These are phyloP conservation scores for Apus apus DNA, from an alignment of 2,113 vertebrate genomes.

Conservation along the genomic window DNA sequence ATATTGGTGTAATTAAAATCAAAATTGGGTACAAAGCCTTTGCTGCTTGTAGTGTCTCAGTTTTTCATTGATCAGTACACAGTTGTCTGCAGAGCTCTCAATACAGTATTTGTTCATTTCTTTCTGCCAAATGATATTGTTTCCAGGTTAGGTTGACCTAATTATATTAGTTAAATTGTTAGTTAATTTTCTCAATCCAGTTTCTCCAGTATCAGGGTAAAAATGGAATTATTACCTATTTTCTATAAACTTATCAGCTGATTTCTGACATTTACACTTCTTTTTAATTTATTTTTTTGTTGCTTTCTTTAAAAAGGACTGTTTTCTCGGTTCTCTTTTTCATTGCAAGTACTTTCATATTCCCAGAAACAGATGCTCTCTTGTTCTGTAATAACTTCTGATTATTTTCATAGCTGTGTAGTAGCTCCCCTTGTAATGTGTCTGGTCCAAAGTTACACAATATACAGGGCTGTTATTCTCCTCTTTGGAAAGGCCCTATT, in stretches of 20 bases:
- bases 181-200: neutral
- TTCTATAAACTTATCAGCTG: neutral
- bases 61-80: neutral
- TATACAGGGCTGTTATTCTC: neutral
- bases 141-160: neutral
- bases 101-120: neutral
- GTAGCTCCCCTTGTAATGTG: neutral
- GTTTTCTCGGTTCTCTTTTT: neutral
- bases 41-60: neutral
- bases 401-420: neutral
- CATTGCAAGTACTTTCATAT: neutral
- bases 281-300: neutral
- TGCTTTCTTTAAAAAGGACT: neutral
- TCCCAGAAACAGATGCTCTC: neutral
- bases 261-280: neutral
- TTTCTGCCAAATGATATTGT: neutral
- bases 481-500: neutral
- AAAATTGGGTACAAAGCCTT: neutral
- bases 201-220: neutral
- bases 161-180: neutral
- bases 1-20: neutral
- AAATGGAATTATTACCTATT: neutral
- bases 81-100: neutral
- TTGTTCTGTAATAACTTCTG: neutral
- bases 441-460: neutral